phyloP scores from a whole-genome alignment of 2,113 vertebrate genomes.

The Strix aluco region DNA sequence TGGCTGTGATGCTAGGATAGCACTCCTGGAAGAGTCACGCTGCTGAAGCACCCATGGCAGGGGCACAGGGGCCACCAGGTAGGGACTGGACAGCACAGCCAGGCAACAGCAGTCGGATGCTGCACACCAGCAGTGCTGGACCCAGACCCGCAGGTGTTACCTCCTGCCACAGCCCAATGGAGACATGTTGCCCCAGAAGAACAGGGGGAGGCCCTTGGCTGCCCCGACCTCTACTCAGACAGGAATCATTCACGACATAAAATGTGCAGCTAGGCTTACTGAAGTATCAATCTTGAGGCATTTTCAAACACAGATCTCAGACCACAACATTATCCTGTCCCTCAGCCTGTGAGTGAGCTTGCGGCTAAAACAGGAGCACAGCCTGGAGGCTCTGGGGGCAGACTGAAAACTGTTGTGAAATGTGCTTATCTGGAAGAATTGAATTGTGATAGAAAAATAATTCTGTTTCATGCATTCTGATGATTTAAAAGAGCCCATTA shows the following conservation, averaged over 20 bases:
- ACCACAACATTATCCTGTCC: accelerated
- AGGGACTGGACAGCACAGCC: not conserved
- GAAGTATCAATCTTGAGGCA: accelerated
- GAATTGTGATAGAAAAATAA: not conserved
- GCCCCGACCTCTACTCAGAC: accelerated
- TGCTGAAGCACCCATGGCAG: accelerated
- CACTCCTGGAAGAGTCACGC: accelerated
- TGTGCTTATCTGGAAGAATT: not conserved
- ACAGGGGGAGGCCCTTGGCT: accelerated
- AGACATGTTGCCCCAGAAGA: not conserved
- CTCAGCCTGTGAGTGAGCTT: accelerated
- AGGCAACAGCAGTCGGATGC: accelerated
- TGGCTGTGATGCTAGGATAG: accelerated
- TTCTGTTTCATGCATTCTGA: not conserved
- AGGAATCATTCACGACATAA: accelerated
- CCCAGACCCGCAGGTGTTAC: not conserved
- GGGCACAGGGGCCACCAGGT: too few relatives aligned
- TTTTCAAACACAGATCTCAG: accelerated
- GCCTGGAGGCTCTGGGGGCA: not conserved
- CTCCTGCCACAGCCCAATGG: not conserved
- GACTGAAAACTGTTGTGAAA: not conserved
- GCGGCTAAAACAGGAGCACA: not conserved
- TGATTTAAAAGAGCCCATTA: not conserved
- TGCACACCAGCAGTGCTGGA: accelerated
- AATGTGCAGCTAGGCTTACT: accelerated